Base-by-base conservation (phyloP, 2,888 invertebrate genomes). In the Sisyra nigra region DNA sequence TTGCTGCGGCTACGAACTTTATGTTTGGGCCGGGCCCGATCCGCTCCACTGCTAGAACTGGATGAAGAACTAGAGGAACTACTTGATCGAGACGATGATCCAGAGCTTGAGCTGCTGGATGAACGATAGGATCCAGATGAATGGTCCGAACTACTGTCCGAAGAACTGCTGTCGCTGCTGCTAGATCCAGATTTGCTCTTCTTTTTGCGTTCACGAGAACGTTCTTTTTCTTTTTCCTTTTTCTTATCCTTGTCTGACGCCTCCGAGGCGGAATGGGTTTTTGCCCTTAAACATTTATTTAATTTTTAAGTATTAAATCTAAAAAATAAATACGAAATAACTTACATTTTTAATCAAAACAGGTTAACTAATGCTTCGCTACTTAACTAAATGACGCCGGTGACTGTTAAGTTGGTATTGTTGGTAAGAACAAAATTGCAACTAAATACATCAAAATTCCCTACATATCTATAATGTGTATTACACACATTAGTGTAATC, bases 111-210 rank as follows among this genome's bases (percentile, higher is more conserved):
- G 51, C 81, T 83, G 55, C 81, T 84, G 0, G 82, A 88, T 7
- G 81, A 87, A 41, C 79, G 75, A 0, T 86, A 85, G 10, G 79
- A 81, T 46, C 80, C 76, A 0, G 89, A 87, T 10, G 86, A 43
- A 38, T 43, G 43, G 3, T 43, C 43, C 7, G 43, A 84, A 54
- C 83, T 84, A 57, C 83, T 84, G 45, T 79, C 83, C 7, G 85
- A 85, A 14, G 86, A 83, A 61, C 82, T 84, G 54, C 80, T 80
- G 44, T 82, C 83, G 57, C 84, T 84, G 54, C 83, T 83, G 47
- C 84, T 83, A 1, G 83, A 81, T 32, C 80, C 83, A 15, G 82
- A 82, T 45, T 73, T 75, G 46, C 72, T 72, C 49, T 76, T 74
- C 57, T 78, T 80, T 57, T 80, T 80, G 53, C 69, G 71, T 13